These are phyloP conservation scores for Telmatherina bonti DNA, from an alignment of 2,797 vertebrate species.

Conservation along the genomic window DNA sequence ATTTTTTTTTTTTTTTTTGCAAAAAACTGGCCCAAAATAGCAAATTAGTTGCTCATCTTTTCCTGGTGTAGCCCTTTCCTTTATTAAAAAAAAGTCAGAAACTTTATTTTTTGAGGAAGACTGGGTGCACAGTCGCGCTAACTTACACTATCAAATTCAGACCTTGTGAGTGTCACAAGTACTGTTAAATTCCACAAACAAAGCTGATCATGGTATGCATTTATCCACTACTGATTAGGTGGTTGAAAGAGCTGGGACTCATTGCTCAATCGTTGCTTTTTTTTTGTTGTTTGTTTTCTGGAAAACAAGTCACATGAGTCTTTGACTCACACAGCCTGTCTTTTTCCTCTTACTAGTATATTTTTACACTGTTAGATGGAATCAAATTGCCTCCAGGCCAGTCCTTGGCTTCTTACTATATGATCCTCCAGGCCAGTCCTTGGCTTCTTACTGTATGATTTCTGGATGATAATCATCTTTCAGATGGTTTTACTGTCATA, in stretches of 20 bases:
- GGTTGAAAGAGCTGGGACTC: too few species aligned
- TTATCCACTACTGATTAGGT: constrained; percentile 10
- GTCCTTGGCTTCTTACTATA: too few species aligned
- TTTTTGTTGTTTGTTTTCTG: constrained; percentile 10
- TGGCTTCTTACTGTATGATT: too few species aligned
- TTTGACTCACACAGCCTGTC: neutral
- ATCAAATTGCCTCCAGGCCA: too few species aligned
- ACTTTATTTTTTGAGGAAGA: constrained; percentile 6
- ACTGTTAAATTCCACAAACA: constrained; percentile 24
- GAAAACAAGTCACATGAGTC: neutral
- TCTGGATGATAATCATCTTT: neutral
- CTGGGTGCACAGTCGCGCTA: constrained; percentile 16
- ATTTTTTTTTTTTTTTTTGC: too few species aligned
- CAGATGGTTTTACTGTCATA: neutral
- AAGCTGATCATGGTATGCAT: neutral
- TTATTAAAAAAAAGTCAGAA: neutral
- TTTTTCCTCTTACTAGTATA: too few species aligned
- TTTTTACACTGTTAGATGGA: too few species aligned
- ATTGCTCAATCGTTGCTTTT: constrained; percentile 12
- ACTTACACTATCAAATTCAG: constrained; percentile 41
- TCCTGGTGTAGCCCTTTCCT: neutral
- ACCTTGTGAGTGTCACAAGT: constrained; percentile 18
- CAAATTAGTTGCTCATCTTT: too few species aligned
- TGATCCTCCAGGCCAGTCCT: too few species aligned
- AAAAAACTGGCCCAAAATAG: too few species aligned